Evolutionary conservation across 2,797 vertebrate species (phyloP).

Genomic region (Myotis findleyi): DNA sequence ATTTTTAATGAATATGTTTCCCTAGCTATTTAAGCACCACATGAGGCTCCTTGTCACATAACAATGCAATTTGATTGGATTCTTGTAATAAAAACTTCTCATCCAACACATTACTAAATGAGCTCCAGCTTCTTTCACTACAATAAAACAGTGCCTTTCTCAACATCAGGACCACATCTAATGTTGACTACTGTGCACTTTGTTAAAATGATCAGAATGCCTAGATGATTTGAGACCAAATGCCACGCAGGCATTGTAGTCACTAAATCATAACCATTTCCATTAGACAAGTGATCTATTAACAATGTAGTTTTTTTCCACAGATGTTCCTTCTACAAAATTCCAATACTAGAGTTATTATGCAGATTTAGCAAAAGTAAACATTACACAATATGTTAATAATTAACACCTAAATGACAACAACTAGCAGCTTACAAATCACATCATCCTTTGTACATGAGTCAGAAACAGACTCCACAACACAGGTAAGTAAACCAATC

Average conservation of each 20-base stretch:
- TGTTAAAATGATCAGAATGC: background rate
- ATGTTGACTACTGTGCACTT: background rate
- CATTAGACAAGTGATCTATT: background rate
- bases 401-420: background rate
- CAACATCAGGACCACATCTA: background rate
- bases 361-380: background rate
- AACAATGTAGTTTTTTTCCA: background rate
- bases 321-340: background rate
- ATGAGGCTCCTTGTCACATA: background rate
- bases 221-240: background rate
- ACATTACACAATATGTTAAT: background rate
- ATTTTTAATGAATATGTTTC: background rate
- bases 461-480: background rate
- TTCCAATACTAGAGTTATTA: background rate
- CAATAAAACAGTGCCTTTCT: background rate
- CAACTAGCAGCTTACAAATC: background rate
- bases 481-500: background rate
- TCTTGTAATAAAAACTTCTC: background rate
- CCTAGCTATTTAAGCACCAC: background rate
- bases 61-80: background rate
- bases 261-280: background rate
- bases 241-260: background rate
- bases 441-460: background rate
- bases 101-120: background rate
- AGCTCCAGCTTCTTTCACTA: background rate